Percentiles rank a stretch among this genome's conserved stretches.
Evolutionary conservation across 2,797 vertebrate genomes (phyloP).

Genomic region (Hyperoplus immaculatus): DNA sequence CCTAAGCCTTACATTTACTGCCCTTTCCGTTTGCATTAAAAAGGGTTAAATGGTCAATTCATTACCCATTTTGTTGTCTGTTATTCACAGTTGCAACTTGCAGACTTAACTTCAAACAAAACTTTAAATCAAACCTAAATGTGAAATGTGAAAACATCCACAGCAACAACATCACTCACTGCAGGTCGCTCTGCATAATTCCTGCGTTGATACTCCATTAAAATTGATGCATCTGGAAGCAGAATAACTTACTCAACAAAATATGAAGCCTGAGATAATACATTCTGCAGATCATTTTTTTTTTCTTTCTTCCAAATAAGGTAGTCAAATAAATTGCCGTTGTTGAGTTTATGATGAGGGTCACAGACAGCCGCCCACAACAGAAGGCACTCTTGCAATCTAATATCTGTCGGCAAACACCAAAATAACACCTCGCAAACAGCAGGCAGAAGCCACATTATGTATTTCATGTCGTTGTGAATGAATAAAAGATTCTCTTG

Average conservation of each 20-base stretch:
- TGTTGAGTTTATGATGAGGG: constrained; percentile 42
- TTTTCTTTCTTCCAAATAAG: constrained; percentile 27
- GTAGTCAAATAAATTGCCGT: constrained; percentile 40
- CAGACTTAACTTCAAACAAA: neutral
- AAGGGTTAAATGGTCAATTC: neutral
- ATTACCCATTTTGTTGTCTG: neutral
- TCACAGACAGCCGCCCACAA: constrained; percentile 46
- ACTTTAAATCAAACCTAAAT: neutral
- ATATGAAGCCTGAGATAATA: constrained; percentile 40
- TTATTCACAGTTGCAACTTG: neutral
- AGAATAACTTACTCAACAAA: constrained; percentile 2
- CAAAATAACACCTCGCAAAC: constrained; percentile 31
- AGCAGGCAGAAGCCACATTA: neutral
- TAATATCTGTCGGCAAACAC: constrained; percentile 30
- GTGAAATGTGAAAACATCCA: neutral
- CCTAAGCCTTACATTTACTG: neutral
- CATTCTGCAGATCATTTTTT: constrained; percentile 11
- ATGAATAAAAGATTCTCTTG: neutral
- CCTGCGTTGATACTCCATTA: constrained; percentile 8
- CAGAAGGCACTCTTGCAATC: constrained; percentile 11
- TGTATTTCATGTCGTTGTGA: neutral
- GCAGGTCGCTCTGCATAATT: neutral
- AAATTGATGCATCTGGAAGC: constrained; percentile 4
- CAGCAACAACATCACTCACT: neutral
- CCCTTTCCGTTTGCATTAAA: neutral